Base-by-base conservation (phyloP, 2,888 invertebrate genomes). In the Oscheius sp. region DNA sequence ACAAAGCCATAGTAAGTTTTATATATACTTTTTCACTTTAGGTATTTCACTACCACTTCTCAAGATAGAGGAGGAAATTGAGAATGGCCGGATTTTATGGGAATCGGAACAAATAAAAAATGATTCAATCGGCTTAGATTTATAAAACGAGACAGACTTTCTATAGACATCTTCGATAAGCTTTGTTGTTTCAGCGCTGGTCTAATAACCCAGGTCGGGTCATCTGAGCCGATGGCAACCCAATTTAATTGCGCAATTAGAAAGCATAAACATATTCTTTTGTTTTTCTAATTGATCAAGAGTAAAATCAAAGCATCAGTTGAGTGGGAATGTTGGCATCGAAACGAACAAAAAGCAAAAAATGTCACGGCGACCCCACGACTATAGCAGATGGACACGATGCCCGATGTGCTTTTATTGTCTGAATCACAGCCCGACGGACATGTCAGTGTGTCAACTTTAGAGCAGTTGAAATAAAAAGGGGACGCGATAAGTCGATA, bases 221-320 rank as follows among this genome's bases (percentile, higher is more conserved):
- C 59, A 59, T 59, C 59, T 44, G 41, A 54, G 41, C 14, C 36
- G 20, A 51, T 32, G 44, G 32, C 65, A 64, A 64, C 41, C 56
- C 50, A 70, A 50, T 45, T 49, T 56, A 45, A 57, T 56, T 56
- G 49, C 68, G 67, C 69, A 56, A 41, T 41, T 26, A 4, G 41
- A 20, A 20, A n/a, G n/a, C n/a, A n/a, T n/a, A n/a, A n/a, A n/a
- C n/a, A n/a, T n/a, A n/a, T n/a, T n/a, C n/a, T n/a, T n/a, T n/a
- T n/a, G n/a, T n/a, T n/a, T n/a, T n/a, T n/a, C n/a, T n/a, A n/a
- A n/a, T n/a, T n/a, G n/a, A n/a, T n/a, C n/a, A n/a, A n/a, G n/a
- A n/a, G n/a, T n/a, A n/a, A n/a, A n/a, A n/a, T n/a, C n/a, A n/a
- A n/a, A n/a, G n/a, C n/a, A n/a, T n/a, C n/a, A n/a, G n/a, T n/a